Evolutionary conservation across 2,797 vertebrate genomes (phyloP).

Genomic region (Tamandua tetradactyla): DNA sequence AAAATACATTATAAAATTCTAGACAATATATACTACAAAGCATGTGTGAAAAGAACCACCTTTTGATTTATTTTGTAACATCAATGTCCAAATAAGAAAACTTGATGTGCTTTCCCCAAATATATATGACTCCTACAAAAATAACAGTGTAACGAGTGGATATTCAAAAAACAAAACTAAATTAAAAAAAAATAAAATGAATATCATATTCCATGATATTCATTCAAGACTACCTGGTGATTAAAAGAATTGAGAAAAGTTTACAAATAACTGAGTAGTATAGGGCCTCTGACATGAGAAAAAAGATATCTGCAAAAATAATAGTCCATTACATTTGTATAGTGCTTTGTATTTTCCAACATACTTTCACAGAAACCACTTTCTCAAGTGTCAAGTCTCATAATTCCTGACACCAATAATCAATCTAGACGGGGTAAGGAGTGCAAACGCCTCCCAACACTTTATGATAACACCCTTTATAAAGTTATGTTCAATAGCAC

Average conservation of each 20-base stretch:
- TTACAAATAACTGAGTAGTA: background rate
- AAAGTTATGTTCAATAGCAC: background rate
- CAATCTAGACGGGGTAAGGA: background rate
- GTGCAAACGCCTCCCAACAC: background rate
- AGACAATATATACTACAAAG: slow-evolving; percentile 26
- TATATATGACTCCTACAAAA: slow-evolving; percentile 16
- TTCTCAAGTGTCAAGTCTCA: background rate
- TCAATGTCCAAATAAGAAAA: slow-evolving; percentile 20
- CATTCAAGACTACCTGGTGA: slow-evolving; percentile 27
- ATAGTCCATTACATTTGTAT: background rate
- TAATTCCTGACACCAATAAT: background rate
- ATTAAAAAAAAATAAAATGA: no score
- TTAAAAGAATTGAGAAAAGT: slow-evolving; percentile 2
- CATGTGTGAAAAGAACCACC: background rate
- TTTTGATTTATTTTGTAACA: background rate
- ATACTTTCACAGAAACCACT: background rate
- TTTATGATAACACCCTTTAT: background rate
- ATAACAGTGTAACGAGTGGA: slow-evolving; percentile 1
- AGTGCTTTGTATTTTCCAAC: slow-evolving; percentile 15
- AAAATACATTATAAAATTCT: slow-evolving; percentile 52
- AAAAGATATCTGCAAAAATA: background rate
- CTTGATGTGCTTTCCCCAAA: slow-evolving; percentile 21
- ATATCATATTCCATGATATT: background rate
- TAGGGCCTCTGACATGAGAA: background rate
- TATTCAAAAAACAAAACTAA: slow-evolving; percentile 46